phyloP scores from a whole-genome alignment of 2,888 invertebrate genomes.

The Lithosia quadra region DNA sequence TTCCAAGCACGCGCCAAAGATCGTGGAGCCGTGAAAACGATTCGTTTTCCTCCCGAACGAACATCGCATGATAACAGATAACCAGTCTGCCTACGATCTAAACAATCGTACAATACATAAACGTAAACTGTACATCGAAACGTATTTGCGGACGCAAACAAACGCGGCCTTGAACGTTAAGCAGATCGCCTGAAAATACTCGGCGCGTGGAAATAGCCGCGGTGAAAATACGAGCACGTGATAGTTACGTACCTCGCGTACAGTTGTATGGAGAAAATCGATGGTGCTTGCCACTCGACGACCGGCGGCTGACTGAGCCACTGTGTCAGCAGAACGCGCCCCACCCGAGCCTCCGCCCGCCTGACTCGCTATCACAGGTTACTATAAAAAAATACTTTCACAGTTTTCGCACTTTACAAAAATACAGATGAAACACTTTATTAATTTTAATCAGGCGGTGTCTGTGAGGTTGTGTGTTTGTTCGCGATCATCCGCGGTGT shows the following conservation, averaged over 20 bases:
- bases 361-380: slow-evolving; percentile 78
- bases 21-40: slow-evolving; percentile 74
- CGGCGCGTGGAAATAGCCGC: slow-evolving; percentile 83
- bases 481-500: slow-evolving; percentile 70
- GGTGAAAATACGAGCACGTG: slow-evolving; percentile 84
- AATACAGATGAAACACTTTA: slow-evolving; percentile 68
- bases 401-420: slow-evolving; percentile 71
- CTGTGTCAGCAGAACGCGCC: slow-evolving; percentile 86
- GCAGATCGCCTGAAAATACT: slow-evolving; percentile 83
- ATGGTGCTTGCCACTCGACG: slow-evolving; percentile 86
- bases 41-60: slow-evolving; percentile 68
- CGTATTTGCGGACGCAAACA: slow-evolving; percentile 80
- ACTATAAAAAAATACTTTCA: slow-evolving; percentile 69
- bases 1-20: slow-evolving; percentile 67
- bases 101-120: slow-evolving; percentile 69
- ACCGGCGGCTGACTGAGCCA: slow-evolving; percentile 87
- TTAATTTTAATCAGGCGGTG: slow-evolving; percentile 70
- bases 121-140: slow-evolving; percentile 60
- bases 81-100: slow-evolving; percentile 57
- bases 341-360: slow-evolving; percentile 81
- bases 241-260: slow-evolving; percentile 83
- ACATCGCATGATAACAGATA: slow-evolving; percentile 61
- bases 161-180: slow-evolving; percentile 83
- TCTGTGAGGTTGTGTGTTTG: slow-evolving; percentile 65
- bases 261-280: slow-evolving; percentile 82